These are phyloP conservation scores for Megalops cyprinoides DNA, from an alignment of 2,797 vertebrate species.

Conservation along the genomic window DNA sequence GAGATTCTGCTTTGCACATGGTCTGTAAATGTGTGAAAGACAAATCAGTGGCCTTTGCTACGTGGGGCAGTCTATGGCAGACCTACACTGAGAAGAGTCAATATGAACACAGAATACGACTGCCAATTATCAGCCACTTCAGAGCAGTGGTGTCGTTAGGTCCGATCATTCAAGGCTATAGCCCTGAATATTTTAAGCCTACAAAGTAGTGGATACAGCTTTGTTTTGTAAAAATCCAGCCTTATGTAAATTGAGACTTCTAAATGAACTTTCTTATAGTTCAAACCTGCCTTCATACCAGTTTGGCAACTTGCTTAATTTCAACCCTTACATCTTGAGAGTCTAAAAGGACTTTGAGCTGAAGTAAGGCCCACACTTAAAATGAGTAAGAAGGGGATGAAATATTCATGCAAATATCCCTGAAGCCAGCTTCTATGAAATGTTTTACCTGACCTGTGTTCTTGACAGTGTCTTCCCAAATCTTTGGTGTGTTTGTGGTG, in stretches of 20 bases:
- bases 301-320: background rate
- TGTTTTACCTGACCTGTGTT: background rate
- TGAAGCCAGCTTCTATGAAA: too few relatives aligned
- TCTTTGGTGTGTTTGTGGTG: background rate
- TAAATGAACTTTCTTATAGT: background rate
- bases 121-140: background rate
- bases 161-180: too few relatives aligned
- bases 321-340: background rate
- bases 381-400: background rate
- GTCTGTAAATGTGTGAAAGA: background rate
- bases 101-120: background rate
- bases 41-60: background rate
- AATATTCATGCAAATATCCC: background rate
- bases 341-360: background rate
- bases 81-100: background rate
- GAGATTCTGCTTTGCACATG: background rate
- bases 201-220: too few relatives aligned
- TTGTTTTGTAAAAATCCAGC: too few relatives aligned
- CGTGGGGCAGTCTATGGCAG: background rate
- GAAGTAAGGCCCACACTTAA: background rate
- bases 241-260: background rate
- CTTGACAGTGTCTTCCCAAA: background rate
- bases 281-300: background rate
- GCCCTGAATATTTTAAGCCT: too few relatives aligned
- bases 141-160: too few relatives aligned